Percentiles rank a stretch among this genome's conserved stretches.
These are phyloP conservation scores for Gadopsis marmoratus DNA, from an alignment of 2,797 vertebrate species.

Conservation along the genomic window DNA sequence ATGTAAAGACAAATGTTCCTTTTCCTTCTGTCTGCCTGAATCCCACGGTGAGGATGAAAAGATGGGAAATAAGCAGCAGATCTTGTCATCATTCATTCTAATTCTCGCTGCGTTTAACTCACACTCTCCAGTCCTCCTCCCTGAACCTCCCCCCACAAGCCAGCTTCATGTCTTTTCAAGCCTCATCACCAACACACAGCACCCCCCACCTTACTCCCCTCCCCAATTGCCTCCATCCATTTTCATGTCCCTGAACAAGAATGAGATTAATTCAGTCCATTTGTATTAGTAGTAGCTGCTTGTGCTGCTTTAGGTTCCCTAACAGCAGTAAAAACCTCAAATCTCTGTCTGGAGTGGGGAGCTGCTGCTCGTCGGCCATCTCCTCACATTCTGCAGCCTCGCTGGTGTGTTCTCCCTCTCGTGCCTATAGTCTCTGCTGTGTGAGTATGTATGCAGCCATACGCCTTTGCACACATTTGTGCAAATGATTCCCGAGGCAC, in stretches of 20 bases:
- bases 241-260: slow-evolving; percentile 69
- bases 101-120: slow-evolving; percentile 72
- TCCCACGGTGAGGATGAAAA: slow-evolving; percentile 34
- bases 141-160: background rate
- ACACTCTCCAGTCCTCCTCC: slow-evolving; percentile 38
- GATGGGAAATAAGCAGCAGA: slow-evolving; percentile 34
- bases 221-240: slow-evolving; percentile 58
- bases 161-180: slow-evolving; percentile 67
- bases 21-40: slow-evolving; percentile 4
- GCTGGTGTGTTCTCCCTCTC: slow-evolving; percentile 8
- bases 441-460: slow-evolving; percentile 27
- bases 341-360: slow-evolving; percentile 22
- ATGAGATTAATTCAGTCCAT: slow-evolving; percentile 67
- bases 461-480: background rate
- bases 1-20: slow-evolving; percentile 9
- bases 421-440: slow-evolving; percentile 11
- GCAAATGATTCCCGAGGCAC: slow-evolving; percentile 20
- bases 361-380: slow-evolving; percentile 28
- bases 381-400: slow-evolving; percentile 27
- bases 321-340: slow-evolving; percentile 34
- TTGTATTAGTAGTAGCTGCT: slow-evolving; percentile 60
- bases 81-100: slow-evolving; percentile 70
- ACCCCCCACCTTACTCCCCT: slow-evolving; percentile 31
- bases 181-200: slow-evolving; percentile 60
- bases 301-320: slow-evolving; percentile 40